phyloP scores from a whole-genome alignment of 2,888 invertebrate genomes.

The Nemotelus pantherinus region DNA sequence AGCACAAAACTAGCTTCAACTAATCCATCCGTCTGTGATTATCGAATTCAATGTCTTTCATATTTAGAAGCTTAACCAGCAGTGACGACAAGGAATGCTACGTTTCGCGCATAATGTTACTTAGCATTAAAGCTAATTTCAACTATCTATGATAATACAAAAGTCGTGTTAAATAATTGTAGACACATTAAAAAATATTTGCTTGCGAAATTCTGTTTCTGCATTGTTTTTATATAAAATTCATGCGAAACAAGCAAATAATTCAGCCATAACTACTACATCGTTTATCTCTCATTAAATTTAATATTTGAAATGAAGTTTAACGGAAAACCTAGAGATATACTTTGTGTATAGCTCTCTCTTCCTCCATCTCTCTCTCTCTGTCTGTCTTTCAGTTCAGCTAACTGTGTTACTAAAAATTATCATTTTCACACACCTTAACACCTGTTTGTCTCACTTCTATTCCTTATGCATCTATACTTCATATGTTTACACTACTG shows the following conservation, averaged over 20 bases:
- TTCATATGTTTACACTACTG: constrained; percentile 15
- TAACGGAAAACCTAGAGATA: constrained; percentile 2
- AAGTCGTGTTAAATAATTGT: constrained; percentile 20
- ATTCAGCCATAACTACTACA: neutral
- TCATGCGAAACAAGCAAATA: constrained; percentile 24
- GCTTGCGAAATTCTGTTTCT: constrained; percentile 24
- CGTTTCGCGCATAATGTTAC: neutral
- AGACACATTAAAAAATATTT: constrained; percentile 28
- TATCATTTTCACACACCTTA: constrained; percentile 25
- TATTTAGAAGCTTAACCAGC: too few relatives aligned
- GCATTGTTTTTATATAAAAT: constrained; percentile 44
- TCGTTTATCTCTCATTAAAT: constrained; percentile 2
- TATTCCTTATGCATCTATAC: constrained; percentile 3
- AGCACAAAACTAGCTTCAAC: constrained; percentile 2
- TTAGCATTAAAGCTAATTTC: constrained; percentile 32
- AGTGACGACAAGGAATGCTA: neutral
- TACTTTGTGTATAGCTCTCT: constrained; percentile 4
- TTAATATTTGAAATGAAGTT: constrained; percentile 7
- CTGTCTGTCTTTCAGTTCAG: neutral
- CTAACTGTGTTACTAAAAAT: constrained; percentile 36
- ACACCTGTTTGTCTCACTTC: neutral
- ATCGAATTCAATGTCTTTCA: too few relatives aligned
- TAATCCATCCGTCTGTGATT: neutral
- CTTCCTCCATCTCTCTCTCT: neutral
- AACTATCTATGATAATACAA: constrained; percentile 40